Conservation (phyloP, 2,797 vertebrate species). For the Pogonophryne albipinna region DNA sequence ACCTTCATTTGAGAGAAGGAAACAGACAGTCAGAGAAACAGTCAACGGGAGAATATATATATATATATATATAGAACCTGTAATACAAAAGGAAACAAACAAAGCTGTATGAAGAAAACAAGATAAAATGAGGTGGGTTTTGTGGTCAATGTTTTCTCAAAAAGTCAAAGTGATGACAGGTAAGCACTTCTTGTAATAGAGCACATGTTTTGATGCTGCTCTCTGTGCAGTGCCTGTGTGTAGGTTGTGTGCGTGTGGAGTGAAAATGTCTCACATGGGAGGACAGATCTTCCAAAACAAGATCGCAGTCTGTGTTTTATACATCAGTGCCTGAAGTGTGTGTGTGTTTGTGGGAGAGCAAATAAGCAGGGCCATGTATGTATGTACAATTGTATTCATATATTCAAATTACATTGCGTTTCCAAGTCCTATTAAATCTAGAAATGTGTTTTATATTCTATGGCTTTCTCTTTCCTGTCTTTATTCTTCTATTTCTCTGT, state of each 20-base stretch:
- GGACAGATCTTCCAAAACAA: slow-evolving; percentile 53
- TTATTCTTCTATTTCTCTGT: slow-evolving; percentile 8
- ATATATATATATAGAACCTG: neutral
- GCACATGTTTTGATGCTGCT: slow-evolving; percentile 50
- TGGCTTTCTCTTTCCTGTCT: neutral
- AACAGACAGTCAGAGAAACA: slow-evolving; percentile 9
- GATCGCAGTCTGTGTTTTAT: slow-evolving; percentile 63
- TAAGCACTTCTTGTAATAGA: slow-evolving; percentile 21
- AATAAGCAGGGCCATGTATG: slow-evolving; percentile 7
- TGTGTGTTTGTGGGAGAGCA: slow-evolving; percentile 8
- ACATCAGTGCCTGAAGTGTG: slow-evolving; percentile 59
- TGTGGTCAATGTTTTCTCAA: slow-evolving; percentile 33
- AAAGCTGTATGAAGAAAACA: slow-evolving; percentile 15
- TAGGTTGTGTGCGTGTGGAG: slow-evolving; percentile 3
- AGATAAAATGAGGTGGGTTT: slow-evolving; percentile 3
- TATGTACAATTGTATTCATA: slow-evolving; percentile 5
- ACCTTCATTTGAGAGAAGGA: slow-evolving; percentile 14
- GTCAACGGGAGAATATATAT: too few species aligned
- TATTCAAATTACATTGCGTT: neutral
- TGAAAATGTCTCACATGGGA: slow-evolving; percentile 62
- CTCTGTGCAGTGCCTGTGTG: slow-evolving; percentile 37
- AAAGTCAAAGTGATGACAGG: slow-evolving; percentile 44
- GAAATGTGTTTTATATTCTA: slow-evolving; percentile 18
- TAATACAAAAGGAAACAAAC: slow-evolving; percentile 21
- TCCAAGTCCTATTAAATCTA: slow-evolving; percentile 10